Evolutionary conservation across 2,113 vertebrate species (phyloP).

Genomic region (Uropsilus gracilis): DNA sequence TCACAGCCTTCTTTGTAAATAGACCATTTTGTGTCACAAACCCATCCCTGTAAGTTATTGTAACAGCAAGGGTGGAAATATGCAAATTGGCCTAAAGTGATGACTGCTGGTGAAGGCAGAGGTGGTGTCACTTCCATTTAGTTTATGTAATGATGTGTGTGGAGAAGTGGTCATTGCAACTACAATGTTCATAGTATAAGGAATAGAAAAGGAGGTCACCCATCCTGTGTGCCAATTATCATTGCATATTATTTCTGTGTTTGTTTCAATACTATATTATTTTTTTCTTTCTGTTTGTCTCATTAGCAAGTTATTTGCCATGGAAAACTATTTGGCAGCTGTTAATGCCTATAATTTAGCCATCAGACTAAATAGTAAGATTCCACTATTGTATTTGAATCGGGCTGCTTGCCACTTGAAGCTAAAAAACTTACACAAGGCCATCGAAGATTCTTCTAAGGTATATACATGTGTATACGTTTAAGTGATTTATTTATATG

Average conservation of each 20-base stretch:
- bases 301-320: constrained; percentile 91
- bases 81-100: neutral
- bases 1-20: neutral
- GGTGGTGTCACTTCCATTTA: neutral
- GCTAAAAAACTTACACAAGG: constrained; percentile 94
- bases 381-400: constrained; percentile 92
- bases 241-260: neutral
- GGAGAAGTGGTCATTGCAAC: neutral
- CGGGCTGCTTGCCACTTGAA: constrained; percentile 97
- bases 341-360: constrained; percentile 93
- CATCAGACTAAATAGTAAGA: constrained; percentile 89
- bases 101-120: neutral
- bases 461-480: constrained; percentile 79
- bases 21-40: neutral
- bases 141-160: neutral
- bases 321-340: constrained; percentile 92
- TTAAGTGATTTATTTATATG: too few species aligned
- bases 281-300: constrained; percentile 66
- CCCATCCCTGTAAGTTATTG: neutral
- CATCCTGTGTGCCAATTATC: neutral
- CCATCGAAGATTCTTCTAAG: constrained; percentile 94
- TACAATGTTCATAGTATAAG: neutral
- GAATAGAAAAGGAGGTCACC: neutral
- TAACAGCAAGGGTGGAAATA: neutral
- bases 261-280: constrained; percentile 1